Conservation (phyloP, 2,113 vertebrate species). For the Heterocephalus glaber region DNA sequence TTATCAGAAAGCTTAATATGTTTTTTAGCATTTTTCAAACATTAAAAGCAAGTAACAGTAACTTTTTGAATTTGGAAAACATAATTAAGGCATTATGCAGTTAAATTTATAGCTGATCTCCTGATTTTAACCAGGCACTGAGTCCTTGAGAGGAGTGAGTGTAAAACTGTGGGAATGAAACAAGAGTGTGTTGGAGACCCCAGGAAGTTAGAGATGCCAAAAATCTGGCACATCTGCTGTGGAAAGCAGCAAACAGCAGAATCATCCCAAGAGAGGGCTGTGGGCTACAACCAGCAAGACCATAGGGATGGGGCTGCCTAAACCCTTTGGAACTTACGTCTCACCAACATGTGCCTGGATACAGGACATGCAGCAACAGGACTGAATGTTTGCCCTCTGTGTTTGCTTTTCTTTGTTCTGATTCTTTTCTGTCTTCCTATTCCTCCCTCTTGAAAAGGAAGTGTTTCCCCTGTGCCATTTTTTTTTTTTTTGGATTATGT, state of each 20-base stretch:
- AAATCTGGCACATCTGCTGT: neutral
- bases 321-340: neutral
- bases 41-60: slow-evolving; percentile 37
- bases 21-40: slow-evolving; percentile 24
- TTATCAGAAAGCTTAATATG: slow-evolving; percentile 20
- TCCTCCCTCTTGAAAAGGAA: neutral
- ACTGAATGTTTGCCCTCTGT: neutral
- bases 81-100: neutral
- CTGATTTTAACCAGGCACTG: neutral
- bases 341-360: neutral
- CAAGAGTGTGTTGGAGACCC: neutral
- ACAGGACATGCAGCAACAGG: neutral
- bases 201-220: neutral
- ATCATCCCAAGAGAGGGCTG: neutral
- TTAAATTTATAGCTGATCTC: neutral
- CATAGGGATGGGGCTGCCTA: neutral
- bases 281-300: neutral
- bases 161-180: neutral
- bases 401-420: neutral
- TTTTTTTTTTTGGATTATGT: neutral
- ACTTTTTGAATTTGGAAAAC: slow-evolving; percentile 29
- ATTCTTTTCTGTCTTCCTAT: neutral
- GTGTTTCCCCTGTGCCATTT: neutral
- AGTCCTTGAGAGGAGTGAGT: neutral
- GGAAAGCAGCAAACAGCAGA: neutral